Percentiles rank a stretch among this genome's conserved stretches.
These are phyloP conservation scores for Coenonympha glycerion DNA, from an alignment of 2,888 invertebrate species.

Conservation along the genomic window DNA sequence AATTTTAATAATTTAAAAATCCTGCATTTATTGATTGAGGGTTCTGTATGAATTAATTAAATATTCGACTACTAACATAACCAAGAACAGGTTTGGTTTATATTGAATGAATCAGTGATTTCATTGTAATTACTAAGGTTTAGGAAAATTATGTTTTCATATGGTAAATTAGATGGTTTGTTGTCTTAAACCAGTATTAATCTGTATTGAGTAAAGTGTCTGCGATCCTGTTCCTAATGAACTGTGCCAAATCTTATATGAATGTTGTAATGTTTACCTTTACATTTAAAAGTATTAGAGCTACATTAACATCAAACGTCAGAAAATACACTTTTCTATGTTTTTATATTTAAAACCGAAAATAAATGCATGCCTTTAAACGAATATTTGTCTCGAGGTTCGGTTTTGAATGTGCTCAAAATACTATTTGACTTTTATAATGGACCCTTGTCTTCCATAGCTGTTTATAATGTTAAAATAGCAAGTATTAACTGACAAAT, in stretches of 20 bases:
- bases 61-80: constrained; percentile 14
- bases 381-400: constrained; percentile 6
- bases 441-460: constrained; percentile 69
- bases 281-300: constrained; percentile 14
- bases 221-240: constrained; percentile 55
- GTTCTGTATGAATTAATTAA: constrained; percentile 19
- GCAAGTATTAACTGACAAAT: constrained; percentile 35
- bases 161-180: neutral
- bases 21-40: constrained; percentile 26
- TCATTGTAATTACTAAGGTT: neutral
- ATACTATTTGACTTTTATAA: constrained; percentile 39
- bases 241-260: constrained; percentile 62
- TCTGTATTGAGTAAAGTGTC: constrained; percentile 23
- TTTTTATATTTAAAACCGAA: neutral
- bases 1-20: constrained; percentile 21
- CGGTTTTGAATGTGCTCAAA: constrained; percentile 16
- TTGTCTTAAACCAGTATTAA: constrained; percentile 18
- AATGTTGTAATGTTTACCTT: constrained; percentile 30
- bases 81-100: too few relatives aligned
- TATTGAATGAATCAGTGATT: neutral
- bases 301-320: constrained; percentile 1
- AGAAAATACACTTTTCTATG: neutral
- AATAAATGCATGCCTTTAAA: neutral
- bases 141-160: too few relatives aligned
- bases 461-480: constrained; percentile 43